Base-by-base conservation (phyloP, 2,113 vertebrate genomes). In the Caloenas nicobarica region DNA sequence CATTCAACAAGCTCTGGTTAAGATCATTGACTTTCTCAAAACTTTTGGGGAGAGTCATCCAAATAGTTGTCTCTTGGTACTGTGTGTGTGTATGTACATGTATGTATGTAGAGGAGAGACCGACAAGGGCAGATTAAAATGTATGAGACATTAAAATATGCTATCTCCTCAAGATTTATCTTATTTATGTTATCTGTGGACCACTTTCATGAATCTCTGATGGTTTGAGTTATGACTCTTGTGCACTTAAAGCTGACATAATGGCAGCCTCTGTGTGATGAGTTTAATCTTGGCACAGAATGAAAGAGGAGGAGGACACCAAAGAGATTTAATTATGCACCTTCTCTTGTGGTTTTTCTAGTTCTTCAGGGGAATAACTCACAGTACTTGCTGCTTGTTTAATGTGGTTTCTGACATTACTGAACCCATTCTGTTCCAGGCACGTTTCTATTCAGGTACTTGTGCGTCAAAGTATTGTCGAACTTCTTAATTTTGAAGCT, bases 401-500 rank as follows among this genome's bases (percentile, higher is more conserved):
- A 87, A 68, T 2, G 1, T 71, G 14, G 22, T 93, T 40, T 79
- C 34, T 89, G 85, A 83, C 0, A 1, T 51, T 70, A 62, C 64
- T 68, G 34, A 58, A 34, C 44, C 33, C 7, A 3, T 64, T 78
- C 60, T 86, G 54, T 94, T 83, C 34, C 76, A 81, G 46, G 23
- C 53, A 44, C 0, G 0, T 62, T 93, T 88, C 74, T 93, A 0
- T 90, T 90, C 61, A 54, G 66, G 64, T 58, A 25, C n/a, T 77
- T 62, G n/a, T 87, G 70, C 0, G 0, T 89, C 58, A 65, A 61
- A 65, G 14, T 80, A 33, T 62, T 73, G 65, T 72, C 77, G 89
- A 65, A 76, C 61, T 96, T 94, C 44, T 69, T 80, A 51, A 65
- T 81, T 87, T 96, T 84, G 68, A 61, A 79, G 69, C 61, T 76